Base-by-base conservation (phyloP, 2,797 vertebrate genomes). In the Chelidonichthys spinosus region DNA sequence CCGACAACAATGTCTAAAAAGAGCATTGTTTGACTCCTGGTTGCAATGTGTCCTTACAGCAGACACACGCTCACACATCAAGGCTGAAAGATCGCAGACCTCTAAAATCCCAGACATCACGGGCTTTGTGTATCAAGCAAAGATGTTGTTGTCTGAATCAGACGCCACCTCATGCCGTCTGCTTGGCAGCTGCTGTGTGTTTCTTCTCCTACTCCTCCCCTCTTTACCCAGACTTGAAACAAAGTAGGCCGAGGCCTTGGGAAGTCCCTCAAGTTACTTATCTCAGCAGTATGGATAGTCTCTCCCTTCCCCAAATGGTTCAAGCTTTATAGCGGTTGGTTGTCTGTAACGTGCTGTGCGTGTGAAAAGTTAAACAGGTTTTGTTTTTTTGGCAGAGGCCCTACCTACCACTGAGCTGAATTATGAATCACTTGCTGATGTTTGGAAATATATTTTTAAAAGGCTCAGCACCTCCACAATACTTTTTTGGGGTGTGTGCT, bases 181-280 rank as follows among this genome's bases (percentile, higher is more conserved):
- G 72, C 75, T 80, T 80, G 76, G 74, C 81, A 83, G 78, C 76
- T 78, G 72, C 81, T 83, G 71, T 61, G 69, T 71, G 79, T 87
- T 87, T 74, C 79, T 73, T 63, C 75, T 73, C 14, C 78, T 73
- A 11, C 76, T 80, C 53, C 55, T 63, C 25, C 43, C 65, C 46
- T 5, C 63, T 68, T 74, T 66, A 75, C 68, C 72, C 74, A 82
- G 67, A 89, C 86, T 84, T 77, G 56, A 84, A 91, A 85, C 65
- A 78, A 91, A 92, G 89, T 89, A 91, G 91, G 88, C 79, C 74
- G 81, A 91, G 85, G 89, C 89, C 87, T 86, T 88, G 77, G 88
- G 84, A 92, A 90, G 83, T 91, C 90, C 89, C 92, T 74, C 63
- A 83, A 89, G 90, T 91, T 84, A 84, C 86, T 88, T 87, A 88